A percentile compares a stretch with the other conserved stretches of the same genome.
These are phyloP conservation scores for Caenorhabditis parvicauda DNA, from an alignment of 2,888 invertebrate species.

Conservation along the genomic window DNA sequence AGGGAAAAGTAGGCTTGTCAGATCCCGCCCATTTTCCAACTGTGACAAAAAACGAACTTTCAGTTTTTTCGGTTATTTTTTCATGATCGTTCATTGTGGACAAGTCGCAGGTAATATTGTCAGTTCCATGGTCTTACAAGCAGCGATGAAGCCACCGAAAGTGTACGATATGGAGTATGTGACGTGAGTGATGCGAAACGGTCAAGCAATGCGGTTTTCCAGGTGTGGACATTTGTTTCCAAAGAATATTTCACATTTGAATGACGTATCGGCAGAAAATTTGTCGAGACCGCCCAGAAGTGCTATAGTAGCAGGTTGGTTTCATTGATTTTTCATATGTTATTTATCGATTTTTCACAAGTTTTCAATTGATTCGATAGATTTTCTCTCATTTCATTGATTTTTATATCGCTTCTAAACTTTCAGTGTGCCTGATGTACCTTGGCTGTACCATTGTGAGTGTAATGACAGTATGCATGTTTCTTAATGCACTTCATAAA, in stretches of 20 bases:
- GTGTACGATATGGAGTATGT: slow-evolving; percentile 38
- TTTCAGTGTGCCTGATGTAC: slow-evolving; percentile 72
- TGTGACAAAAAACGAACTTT: slow-evolving; percentile 3
- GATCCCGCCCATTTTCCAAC: too few relatives aligned
- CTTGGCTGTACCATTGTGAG: slow-evolving; percentile 82
- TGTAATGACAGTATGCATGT: slow-evolving; percentile 79
- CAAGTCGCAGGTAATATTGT: slow-evolving; percentile 93
- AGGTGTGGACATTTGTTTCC: slow-evolving; percentile 59
- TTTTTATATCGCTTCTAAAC: too few relatives aligned
- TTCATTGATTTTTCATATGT: background rate
- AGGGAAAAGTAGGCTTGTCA: too few relatives aligned
- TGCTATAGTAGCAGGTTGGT: slow-evolving; percentile 33
- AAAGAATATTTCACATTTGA: slow-evolving; percentile 38
- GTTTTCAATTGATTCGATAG: too few relatives aligned
- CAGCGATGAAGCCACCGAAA: slow-evolving; percentile 28
- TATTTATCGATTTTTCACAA: background rate
- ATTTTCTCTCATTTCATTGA: too few relatives aligned
- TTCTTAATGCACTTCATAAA: slow-evolving; percentile 86
- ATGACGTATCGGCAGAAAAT: slow-evolving; percentile 42
- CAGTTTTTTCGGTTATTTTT: slow-evolving; percentile 93
- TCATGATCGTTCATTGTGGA: slow-evolving; percentile 93
- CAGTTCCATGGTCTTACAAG: slow-evolving; percentile 71
- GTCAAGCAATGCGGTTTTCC: slow-evolving; percentile 3
- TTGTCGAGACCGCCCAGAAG: slow-evolving; percentile 78
- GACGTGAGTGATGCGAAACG: slow-evolving; percentile 31